phyloP scores from a whole-genome alignment of 2,113 vertebrate species.

The Talpa occidentalis region DNA sequence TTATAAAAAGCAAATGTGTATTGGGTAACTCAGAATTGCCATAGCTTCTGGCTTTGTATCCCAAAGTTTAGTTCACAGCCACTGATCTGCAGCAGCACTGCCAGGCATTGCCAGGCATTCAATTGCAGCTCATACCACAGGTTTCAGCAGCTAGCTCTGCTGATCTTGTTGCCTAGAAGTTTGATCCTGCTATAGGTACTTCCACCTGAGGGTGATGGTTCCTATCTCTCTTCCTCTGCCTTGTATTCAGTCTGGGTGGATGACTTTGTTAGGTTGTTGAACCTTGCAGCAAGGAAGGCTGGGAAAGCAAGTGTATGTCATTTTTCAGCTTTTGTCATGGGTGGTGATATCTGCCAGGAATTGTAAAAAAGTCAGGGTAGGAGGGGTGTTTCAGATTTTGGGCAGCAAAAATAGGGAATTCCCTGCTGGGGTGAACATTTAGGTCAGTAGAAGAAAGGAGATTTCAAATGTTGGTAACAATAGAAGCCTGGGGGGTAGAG shows the following conservation, averaged over 20 bases:
- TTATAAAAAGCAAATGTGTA: neutral
- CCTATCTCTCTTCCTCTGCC: neutral
- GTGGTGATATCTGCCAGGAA: neutral
- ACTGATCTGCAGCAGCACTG: neutral
- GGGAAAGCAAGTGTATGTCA: neutral
- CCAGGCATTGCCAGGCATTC: neutral
- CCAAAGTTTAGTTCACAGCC: neutral
- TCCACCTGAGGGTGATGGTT: neutral
- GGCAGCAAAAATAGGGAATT: neutral
- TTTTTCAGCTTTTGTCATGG: constrained; percentile 7
- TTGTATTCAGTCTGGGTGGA: neutral
- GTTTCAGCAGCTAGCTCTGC: neutral
- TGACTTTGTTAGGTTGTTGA: neutral
- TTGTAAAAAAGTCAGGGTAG: neutral
- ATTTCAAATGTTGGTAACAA: neutral
- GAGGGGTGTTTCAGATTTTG: neutral
- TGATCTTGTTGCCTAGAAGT: neutral
- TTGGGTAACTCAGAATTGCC: constrained; percentile 8
- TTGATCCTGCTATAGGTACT: neutral
- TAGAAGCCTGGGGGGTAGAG: neutral
- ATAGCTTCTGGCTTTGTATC: neutral
- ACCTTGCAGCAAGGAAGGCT: neutral
- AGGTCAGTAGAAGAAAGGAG: neutral
- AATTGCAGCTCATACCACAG: neutral
- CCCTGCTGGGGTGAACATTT: constrained; percentile 1